phyloP scores from a whole-genome alignment of 2,888 invertebrate species.

The Lingula anatina region DNA sequence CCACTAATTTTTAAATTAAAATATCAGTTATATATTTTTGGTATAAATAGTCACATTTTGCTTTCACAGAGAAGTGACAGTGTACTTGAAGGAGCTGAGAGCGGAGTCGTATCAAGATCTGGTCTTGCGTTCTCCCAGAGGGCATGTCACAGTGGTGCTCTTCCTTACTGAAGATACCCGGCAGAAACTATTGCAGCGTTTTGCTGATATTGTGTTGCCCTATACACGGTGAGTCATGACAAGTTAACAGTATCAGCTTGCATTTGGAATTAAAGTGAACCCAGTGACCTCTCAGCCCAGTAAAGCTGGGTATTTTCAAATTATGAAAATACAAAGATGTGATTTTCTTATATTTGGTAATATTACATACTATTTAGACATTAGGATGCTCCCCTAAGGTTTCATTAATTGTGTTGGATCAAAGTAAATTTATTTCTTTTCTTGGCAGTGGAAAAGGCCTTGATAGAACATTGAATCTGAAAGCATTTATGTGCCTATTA shows the following conservation, averaged over 20 bases:
- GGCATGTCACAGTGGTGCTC: conserved; percentile 87
- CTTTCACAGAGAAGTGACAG: conserved; percentile 27
- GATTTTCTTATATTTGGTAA: too few relatives aligned
- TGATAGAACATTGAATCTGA: too few relatives aligned
- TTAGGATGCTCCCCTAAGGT: neutral
- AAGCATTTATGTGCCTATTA: too few relatives aligned
- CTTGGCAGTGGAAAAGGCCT: neutral
- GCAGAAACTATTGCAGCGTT: conserved; percentile 79
- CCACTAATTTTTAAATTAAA: too few relatives aligned
- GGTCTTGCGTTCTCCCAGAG: conserved; percentile 85
- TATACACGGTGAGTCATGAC: conserved; percentile 88
- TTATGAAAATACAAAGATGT: too few relatives aligned
- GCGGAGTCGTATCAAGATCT: conserved; percentile 94
- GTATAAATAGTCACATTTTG: neutral
- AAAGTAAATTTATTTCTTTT: neutral
- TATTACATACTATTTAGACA: neutral
- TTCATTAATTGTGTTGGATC: neutral
- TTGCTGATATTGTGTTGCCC: conserved; percentile 91
- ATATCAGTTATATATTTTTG: too few relatives aligned
- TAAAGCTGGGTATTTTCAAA: too few relatives aligned
- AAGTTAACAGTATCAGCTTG: too few relatives aligned
- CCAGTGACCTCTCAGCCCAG: too few relatives aligned
- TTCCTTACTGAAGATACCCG: conserved; percentile 85
- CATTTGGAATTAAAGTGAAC: too few relatives aligned
- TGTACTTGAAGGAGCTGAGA: conserved; percentile 76